These are phyloP conservation scores for Malurus splendens DNA, from an alignment of 2,797 vertebrate species.

Conservation along the genomic window DNA sequence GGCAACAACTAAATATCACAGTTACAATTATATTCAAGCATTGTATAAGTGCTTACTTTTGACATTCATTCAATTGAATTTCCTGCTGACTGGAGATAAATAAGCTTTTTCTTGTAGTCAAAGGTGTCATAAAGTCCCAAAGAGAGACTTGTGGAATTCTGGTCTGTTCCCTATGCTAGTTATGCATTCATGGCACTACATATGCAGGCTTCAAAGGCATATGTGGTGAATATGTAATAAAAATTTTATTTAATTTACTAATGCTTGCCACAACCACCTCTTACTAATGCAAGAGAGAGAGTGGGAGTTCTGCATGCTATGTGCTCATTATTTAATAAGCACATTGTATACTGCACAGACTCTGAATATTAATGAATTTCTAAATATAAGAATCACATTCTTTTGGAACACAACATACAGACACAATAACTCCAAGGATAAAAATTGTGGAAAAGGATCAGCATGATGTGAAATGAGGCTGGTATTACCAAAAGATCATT, in stretches of 20 bases:
- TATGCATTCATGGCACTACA: neutral
- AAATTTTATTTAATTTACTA: conserved; percentile 53
- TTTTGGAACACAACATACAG: neutral
- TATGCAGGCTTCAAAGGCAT: neutral
- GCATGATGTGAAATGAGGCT: neutral
- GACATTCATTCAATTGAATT: conserved; percentile 1
- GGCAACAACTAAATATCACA: neutral
- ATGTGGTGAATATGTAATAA: conserved; percentile 32
- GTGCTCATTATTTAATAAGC: conserved; percentile 53
- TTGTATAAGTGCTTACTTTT: neutral
- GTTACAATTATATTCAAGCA: neutral
- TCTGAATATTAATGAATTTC: conserved; percentile 52
- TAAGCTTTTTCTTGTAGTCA: conserved; percentile 1
- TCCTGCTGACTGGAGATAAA: neutral
- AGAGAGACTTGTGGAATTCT: neutral
- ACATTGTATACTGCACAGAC: neutral
- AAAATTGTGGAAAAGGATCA: neutral
- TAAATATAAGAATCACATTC: conserved; percentile 28
- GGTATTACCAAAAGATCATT: neutral
- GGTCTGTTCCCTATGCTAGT: neutral
- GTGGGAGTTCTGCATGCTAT: conserved; percentile 17
- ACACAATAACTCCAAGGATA: neutral
- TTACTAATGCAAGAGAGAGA: conserved; percentile 4
- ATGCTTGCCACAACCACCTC: neutral
- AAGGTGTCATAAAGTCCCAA: neutral